Percentiles rank a stretch among this genome's conserved stretches.
Conservation (phyloP, 30 jellyfish, hydroid and myxozoan genomes). For the Haliclystus octoradiatus region DNA sequence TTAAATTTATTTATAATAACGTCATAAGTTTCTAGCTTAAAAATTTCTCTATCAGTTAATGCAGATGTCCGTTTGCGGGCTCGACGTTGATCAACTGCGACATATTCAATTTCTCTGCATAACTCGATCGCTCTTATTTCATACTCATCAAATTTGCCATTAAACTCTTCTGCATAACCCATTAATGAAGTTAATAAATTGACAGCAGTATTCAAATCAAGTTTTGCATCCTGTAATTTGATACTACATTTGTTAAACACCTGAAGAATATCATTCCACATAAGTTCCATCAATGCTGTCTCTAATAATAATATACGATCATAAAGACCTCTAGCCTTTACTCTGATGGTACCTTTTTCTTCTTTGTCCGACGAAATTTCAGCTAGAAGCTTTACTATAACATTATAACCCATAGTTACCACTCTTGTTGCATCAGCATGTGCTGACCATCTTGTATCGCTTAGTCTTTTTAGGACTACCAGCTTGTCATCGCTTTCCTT, state of each 20-base stretch:
- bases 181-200: neutral
- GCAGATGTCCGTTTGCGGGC: neutral
- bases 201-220: neutral
- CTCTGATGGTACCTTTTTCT: neutral
- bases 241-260: neutral
- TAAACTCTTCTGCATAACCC: neutral
- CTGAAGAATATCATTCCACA: neutral
- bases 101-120: no score
- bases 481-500: neutral
- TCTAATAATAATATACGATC: neutral
- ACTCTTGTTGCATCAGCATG: neutral
- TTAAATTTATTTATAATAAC: neutral
- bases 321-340: neutral
- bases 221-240: neutral
- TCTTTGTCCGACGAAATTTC: neutral
- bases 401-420: neutral
- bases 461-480: neutral
- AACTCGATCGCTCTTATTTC: neutral
- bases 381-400: neutral
- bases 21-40: neutral
- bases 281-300: no score
- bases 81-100: neutral
- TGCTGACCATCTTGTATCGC: neutral
- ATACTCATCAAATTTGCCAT: neutral
- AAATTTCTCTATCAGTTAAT: neutral